Base-by-base conservation (phyloP, 2,797 vertebrate species). In the Coilia nasus region DNA sequence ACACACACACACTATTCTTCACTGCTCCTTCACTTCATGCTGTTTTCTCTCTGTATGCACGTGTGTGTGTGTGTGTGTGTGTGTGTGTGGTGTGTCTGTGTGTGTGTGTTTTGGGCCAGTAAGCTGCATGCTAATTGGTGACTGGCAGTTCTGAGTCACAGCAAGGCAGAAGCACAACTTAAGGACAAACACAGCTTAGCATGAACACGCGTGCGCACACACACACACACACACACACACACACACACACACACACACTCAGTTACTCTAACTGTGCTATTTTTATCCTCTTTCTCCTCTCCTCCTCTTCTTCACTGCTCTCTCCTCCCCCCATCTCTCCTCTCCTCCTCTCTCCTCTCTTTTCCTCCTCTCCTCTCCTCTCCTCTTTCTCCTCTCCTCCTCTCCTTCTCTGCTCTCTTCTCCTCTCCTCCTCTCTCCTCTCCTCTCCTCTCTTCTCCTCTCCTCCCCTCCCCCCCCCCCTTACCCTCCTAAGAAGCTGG, bases 91-190 rank as follows among this genome's bases (percentile, higher is more conserved):
- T 93, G 94, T 91, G 95, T 95, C 95, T 93, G 94, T 91, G 89
- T 92, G 93, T 91, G 90, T 92, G 92, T 96, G 95, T 95, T 96
- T 96, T 94, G 94, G 89, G 94, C 93, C 94, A 94, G 93, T 95
- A 96, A 96, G 94, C 95, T 91, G 92, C 92, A 90, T 94, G 90
- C 93, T 95, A 95, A 95, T 95, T 93, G 94, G 93, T 96, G 94
- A 95, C 91, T 94, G 94, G 94, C 94, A 94, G 93, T 92, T 93
- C 94, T 94, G 94, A 95, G 93, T 95, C 93, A 93, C 91, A 87
- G 82, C 88, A 81, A 88, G 80, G 85, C 86, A 90, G 86, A 89
- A 87, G 56, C 56, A 57, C 56, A 57, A 57, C 56, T 0, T 19
- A 14, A 14, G 3, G 12, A 57, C 12, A 57, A 14, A 57, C 56